A percentile compares a stretch with the other conserved stretches of the same genome.
These are phyloP conservation scores for Caenorhabditis panamensis DNA, from an alignment of 2,888 invertebrate species.

Conservation along the genomic window DNA sequence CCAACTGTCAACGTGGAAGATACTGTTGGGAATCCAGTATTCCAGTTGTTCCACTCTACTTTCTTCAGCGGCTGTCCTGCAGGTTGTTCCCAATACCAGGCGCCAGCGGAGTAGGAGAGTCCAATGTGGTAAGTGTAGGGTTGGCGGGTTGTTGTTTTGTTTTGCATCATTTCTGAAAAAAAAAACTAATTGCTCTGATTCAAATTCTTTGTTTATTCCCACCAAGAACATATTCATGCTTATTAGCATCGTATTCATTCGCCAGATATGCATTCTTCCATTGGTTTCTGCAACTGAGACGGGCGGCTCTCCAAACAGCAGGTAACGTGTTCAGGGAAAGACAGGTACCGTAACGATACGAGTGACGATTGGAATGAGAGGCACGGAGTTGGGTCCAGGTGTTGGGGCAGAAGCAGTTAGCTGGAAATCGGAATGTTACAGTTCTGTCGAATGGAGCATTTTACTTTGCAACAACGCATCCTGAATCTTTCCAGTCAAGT, in stretches of 20 bases:
- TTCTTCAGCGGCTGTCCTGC: background rate
- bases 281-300: conserved; percentile 44
- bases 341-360: conserved; percentile 19
- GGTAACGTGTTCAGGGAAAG: background rate
- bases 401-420: conserved; percentile 33
- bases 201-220: background rate
- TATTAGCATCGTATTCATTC: conserved; percentile 40
- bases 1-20: conserved; percentile 7
- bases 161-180: conserved; percentile 18
- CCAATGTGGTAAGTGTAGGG: conserved; percentile 33
- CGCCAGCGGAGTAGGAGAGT: conserved; percentile 15
- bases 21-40: conserved; percentile 6
- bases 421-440: conserved; percentile 5
- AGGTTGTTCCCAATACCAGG: conserved; percentile 25
- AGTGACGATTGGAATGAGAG: conserved; percentile 1
- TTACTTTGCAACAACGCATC: conserved; percentile 29
- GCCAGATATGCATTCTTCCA: conserved; percentile 31
- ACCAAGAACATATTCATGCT: conserved; percentile 39
- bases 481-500: conserved; percentile 39
- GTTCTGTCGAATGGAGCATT: too few species aligned
- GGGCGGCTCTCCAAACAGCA: conserved; percentile 53
- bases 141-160: background rate
- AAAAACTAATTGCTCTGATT: background rate
- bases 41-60: conserved; percentile 15
- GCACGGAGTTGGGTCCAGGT: conserved; percentile 18